Evolutionary conservation across 2,113 vertebrate genomes (phyloP).

Genomic region (Grammomys dolichurus): DNA sequence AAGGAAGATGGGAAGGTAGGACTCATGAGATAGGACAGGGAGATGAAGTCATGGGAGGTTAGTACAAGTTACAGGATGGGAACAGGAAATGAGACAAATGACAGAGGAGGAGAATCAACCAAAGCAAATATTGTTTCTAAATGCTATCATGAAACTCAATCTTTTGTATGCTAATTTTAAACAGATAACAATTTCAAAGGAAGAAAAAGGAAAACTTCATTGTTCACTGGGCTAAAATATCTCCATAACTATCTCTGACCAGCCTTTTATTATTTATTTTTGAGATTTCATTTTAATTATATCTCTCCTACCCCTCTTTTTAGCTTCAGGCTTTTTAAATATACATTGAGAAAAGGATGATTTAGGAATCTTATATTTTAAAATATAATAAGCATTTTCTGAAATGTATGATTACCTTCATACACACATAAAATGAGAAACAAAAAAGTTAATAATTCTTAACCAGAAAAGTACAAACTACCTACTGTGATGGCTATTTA

Average conservation of each 20-base stretch:
- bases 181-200: background rate
- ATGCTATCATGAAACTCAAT: background rate
- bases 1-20: no score
- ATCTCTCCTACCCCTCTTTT: background rate
- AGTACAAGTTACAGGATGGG: background rate
- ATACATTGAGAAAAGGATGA: background rate
- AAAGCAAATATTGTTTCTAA: background rate
- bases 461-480: conserved; percentile 23
- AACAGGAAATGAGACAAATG: background rate
- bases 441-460: conserved; percentile 13
- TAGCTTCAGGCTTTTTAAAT: background rate
- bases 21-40: background rate
- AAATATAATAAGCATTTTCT: conserved; percentile 8
- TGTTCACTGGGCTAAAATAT: background rate
- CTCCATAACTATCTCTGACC: background rate
- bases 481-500: background rate
- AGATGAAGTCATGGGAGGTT: background rate
- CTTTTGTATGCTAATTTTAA: background rate
- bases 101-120: background rate
- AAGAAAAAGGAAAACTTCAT: background rate
- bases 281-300: background rate
- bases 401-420: conserved; percentile 16
- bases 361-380: background rate
- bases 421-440: background rate
- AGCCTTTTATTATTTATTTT: background rate